Conservation (phyloP, 1,140 invertebrate species). For the Drosophila serrata region DNA sequence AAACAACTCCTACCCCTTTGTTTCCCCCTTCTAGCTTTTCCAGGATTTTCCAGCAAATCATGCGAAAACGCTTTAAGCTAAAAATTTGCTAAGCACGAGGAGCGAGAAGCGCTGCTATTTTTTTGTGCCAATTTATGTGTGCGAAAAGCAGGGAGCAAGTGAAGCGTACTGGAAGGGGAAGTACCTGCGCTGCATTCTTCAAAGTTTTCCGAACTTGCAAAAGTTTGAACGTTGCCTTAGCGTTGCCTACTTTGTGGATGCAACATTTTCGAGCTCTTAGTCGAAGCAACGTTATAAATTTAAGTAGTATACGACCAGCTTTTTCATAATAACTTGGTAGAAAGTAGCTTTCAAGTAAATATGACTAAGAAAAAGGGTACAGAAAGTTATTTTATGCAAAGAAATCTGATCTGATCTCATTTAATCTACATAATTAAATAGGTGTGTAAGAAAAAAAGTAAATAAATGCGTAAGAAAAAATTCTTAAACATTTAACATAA, state of each 20-base stretch:
- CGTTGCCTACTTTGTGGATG: constrained; percentile 32
- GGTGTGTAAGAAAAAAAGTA: background rate
- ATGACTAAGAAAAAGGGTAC: background rate
- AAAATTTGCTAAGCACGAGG: constrained; percentile 52
- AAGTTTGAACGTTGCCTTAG: constrained; percentile 26
- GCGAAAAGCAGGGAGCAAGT: constrained; percentile 17
- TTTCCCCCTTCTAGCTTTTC: background rate
- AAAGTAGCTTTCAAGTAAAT: background rate
- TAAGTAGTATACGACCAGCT: background rate
- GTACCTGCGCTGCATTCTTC: constrained; percentile 27
- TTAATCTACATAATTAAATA: background rate
- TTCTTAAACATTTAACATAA: too few relatives aligned
- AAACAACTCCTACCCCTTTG: constrained; percentile 7
- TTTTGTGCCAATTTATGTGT: constrained; percentile 45
- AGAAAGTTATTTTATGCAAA: too few relatives aligned
- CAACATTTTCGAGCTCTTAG: constrained; percentile 6
- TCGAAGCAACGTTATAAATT: background rate
- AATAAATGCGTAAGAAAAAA: background rate
- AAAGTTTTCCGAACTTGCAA: constrained; percentile 42
- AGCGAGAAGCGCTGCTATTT: constrained; percentile 14
- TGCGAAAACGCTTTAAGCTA: constrained; percentile 67
- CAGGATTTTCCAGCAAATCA: constrained; percentile 59
- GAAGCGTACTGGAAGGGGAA: constrained; percentile 1
- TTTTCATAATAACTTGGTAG: background rate
- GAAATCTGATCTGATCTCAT: background rate